A percentile compares a stretch with the other conserved stretches of the same genome.
Evolutionary conservation across 2,888 invertebrate genomes (phyloP).

Genomic region (Dorcus hopei): DNA sequence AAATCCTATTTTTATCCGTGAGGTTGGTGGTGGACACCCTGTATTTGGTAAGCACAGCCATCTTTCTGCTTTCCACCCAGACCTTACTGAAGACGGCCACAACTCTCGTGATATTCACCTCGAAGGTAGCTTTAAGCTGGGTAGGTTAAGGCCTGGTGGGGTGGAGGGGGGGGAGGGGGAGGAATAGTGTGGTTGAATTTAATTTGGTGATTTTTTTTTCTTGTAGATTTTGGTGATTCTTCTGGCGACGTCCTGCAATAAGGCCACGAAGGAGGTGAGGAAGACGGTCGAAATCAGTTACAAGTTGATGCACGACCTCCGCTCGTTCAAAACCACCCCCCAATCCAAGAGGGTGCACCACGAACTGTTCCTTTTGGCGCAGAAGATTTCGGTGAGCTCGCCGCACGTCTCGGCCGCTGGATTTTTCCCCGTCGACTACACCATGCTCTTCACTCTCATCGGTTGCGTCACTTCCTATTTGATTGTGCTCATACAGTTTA

Average conservation of each 20-base stretch:
- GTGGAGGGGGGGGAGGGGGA: not conserved
- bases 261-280: not conserved
- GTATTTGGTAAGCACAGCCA: too few species aligned
- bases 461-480: not conserved
- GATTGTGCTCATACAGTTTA: not conserved
- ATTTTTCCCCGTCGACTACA: conserved; percentile 2
- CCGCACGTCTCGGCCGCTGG: conserved; percentile 1
- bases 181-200: not conserved
- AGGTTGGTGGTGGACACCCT: not conserved
- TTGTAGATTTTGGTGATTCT: conserved; percentile 1
- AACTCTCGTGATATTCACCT: not conserved
- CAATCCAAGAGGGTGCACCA: not conserved
- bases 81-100: not conserved
- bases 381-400: not conserved
- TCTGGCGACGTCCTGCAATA: not conserved
- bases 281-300: not conserved
- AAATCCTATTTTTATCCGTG: not conserved
- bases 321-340: not conserved
- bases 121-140: not conserved
- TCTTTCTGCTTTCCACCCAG: too few species aligned
- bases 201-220: not conserved
- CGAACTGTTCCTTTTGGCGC: conserved; percentile 1
- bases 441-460: conserved; percentile 1
- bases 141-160: not conserved
- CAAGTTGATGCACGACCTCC: not conserved